Evolutionary conservation across 2,113 vertebrate genomes (phyloP), one percentile per base, ranked within the genome.

Genomic region (Dromas ardeola): DNA sequence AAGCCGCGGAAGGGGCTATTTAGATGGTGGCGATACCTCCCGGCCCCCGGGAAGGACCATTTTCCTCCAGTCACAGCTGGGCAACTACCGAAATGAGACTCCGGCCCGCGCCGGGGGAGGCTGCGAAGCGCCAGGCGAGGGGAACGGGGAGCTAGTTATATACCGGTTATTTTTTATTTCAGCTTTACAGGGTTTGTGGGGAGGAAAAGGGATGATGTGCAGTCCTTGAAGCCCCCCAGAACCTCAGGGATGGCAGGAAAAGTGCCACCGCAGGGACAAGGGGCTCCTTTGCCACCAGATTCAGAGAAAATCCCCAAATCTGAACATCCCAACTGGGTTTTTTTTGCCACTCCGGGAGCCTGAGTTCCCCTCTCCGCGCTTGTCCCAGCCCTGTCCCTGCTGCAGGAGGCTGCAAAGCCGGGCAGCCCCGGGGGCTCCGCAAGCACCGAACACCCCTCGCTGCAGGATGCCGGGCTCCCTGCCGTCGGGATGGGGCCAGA

Each of bases 401-500:
- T 34, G 47, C 58, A 32, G 23, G 23, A 58, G 6, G 26, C 10
- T 58, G 14, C 11, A 6, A 50, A 78, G 17, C 36, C 0, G 0
- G 6, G 8, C 21, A 62, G 21, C 10, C 23, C 8, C 1, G 0
- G 50, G 10, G 22, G 29, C 34, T 83, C 72, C 8, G 38, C 21
- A 6, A 32, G 34, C 78, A 65, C 23, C 21, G 10, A 34, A 26
- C 27, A 29, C 6, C 25, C 65, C 22, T 82, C 6, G 0, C 16
- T 61, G 45, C 49, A 58, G 65, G 16, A 11, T 26, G 6, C 15
- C 1, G 1, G 21, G 23, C 10, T 83, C 50, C 27, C 70, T 12
- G 2, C 3, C 6, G 1, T 23, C 20, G 6, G 30, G 15, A 8
- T 0, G 0, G 25, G 40, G 15, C 22, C 13, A 2, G 40, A 42